Evolutionary conservation across 2,888 invertebrate species (phyloP).

Genomic region (Antheraea assamensis): DNA sequence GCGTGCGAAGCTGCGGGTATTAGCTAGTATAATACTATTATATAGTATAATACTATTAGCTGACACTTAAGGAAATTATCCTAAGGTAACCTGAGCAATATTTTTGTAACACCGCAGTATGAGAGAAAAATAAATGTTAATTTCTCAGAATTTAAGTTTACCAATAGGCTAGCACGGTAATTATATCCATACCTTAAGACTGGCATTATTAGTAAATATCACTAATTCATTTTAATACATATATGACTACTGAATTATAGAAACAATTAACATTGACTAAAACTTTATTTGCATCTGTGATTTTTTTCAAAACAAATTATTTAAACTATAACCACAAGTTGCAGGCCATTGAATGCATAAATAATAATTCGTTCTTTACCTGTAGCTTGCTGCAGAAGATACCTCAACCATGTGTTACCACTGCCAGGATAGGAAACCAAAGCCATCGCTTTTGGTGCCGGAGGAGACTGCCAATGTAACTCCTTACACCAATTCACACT

Average conservation of each 20-base stretch:
- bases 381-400: slow-evolving; percentile 89
- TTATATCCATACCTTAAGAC: too few species aligned
- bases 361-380: slow-evolving; percentile 63
- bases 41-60: too few species aligned
- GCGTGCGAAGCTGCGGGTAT: too few species aligned
- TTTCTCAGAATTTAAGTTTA: too few species aligned
- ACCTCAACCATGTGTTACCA: slow-evolving; percentile 92
- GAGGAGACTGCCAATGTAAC: slow-evolving; percentile 72
- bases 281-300: background rate
- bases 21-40: too few species aligned
- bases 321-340: background rate
- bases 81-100: too few species aligned
- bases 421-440: slow-evolving; percentile 92
- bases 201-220: background rate
- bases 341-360: background rate
- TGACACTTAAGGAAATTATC: too few species aligned
- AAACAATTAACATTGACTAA: background rate
- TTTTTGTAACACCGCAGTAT: too few species aligned
- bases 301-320: too few species aligned
- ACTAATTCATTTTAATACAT: background rate
- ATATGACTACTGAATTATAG: background rate
- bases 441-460: slow-evolving; percentile 79
- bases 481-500: slow-evolving; percentile 79
- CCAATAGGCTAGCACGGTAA: too few species aligned
- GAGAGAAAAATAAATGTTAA: too few species aligned